phyloP scores from a whole-genome alignment of 2,113 vertebrate species.

The Odocoileus virginianus region DNA sequence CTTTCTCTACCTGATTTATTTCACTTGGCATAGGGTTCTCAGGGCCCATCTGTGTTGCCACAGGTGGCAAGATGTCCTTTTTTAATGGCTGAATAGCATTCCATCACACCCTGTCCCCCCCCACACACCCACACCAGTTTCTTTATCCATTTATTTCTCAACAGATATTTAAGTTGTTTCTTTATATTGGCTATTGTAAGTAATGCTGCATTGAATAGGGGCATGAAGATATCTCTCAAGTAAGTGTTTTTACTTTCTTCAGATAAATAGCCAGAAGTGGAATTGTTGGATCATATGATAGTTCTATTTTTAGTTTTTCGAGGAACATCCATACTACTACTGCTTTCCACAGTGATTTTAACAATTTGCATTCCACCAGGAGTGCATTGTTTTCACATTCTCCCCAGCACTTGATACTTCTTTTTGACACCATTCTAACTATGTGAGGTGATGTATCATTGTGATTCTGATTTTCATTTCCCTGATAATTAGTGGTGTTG shows the following conservation, averaged over 20 bases:
- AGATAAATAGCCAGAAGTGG: neutral
- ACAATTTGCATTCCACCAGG: neutral
- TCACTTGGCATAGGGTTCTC: neutral
- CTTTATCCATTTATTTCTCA: neutral
- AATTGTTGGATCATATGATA: neutral
- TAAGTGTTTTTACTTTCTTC: neutral
- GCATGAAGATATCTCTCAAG: neutral
- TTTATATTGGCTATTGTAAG: neutral
- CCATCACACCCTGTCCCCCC: accelerated
- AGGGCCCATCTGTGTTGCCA: too few species aligned
- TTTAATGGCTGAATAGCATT: neutral
- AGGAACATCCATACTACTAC: neutral
- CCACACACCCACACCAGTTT: neutral
- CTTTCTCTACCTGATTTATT: neutral
- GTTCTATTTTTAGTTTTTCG: neutral
- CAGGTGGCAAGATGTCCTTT: neutral
- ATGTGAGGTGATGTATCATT: neutral
- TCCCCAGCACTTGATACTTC: neutral
- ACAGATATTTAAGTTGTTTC: too few species aligned
- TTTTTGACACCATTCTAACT: neutral
- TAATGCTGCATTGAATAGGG: neutral
- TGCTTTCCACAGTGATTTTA: neutral
- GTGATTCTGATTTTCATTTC: neutral
- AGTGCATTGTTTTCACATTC: neutral
- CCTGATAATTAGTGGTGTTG: neutral